These are phyloP conservation scores for Cremastobaeus sp. DNA, from an alignment of 2,888 invertebrate genomes.

Conservation along the genomic window DNA sequence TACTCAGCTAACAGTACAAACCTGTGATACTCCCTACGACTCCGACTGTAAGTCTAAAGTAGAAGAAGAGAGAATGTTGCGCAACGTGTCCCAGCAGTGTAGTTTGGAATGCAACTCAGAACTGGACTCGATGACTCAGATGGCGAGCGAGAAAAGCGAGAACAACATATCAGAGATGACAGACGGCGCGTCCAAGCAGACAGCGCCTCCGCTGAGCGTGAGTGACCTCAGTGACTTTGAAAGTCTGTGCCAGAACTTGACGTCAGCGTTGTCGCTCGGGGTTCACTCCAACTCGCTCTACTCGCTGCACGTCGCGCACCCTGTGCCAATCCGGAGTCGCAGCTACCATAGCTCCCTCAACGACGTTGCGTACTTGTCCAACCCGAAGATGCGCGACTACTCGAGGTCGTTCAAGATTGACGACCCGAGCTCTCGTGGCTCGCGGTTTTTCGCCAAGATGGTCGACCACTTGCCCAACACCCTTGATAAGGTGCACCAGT, in stretches of 20 bases:
- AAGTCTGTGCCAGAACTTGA: conserved; percentile 40
- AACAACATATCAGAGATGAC: conserved; percentile 74
- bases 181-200: conserved; percentile 65
- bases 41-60: conserved; percentile 70
- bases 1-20: conserved; percentile 50
- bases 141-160: conserved; percentile 74
- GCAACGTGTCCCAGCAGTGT: conserved; percentile 85
- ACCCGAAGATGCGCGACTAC: conserved; percentile 68
- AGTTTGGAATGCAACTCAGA: conserved; percentile 85
- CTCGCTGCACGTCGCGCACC: conserved; percentile 65
- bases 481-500: conserved; percentile 39
- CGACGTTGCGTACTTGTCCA: conserved; percentile 69
- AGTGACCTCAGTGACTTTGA: conserved; percentile 63
- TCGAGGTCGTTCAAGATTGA: conserved; percentile 69
- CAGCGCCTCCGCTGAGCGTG: conserved; percentile 57
- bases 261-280: conserved; percentile 62
- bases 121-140: conserved; percentile 71
- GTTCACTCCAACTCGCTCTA: conserved; percentile 72
- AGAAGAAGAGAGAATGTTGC: conserved; percentile 78
- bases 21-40: conserved; percentile 67
- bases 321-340: conserved; percentile 62
- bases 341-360: conserved; percentile 72
- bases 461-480: conserved; percentile 63
- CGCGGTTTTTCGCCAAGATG: conserved; percentile 63
- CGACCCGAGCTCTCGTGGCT: conserved; percentile 65